Base-by-base conservation (phyloP, 2,888 invertebrate genomes). In the Ceriagrion tenellum region DNA sequence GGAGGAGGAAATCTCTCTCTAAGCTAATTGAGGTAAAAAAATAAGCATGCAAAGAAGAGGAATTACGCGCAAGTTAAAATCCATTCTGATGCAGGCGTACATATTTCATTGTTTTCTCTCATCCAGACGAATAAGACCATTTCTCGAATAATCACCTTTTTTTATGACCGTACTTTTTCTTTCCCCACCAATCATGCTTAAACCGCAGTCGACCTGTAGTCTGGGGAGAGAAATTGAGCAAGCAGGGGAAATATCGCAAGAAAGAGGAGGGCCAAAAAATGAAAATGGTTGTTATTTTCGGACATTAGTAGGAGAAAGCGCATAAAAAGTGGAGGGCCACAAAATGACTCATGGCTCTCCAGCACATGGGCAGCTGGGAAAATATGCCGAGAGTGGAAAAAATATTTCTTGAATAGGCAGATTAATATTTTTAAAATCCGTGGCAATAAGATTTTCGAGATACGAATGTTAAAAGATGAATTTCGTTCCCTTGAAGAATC, bases 71-170 rank as follows among this genome's bases (percentile, higher is more conserved):
- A n/a, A 69, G 69, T 69, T 69, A n/a, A 26, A 69, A 69, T 69
- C 69, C 69, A 69, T 69, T 69, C 26, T 20, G 69, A 69, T 69
- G n/a, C n/a, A n/a, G 16, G 16, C n/a, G n/a, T 69, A 26, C 23
- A 69, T n/a, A 23, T 23, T 69, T 69, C 26, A 4, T 69, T 69
- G 26, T 69, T 69, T 69, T 47, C n/a, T n/a, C n/a, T n/a, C 47
- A 26, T 47, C 69, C 26, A 20, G 69, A 69, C 69, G n/a, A 69
- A 69, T n/a, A n/a, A 69, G n/a, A 0, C 69, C 69, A 12, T 69
- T 69, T 69, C 69, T n/a, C 69, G n/a, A 69, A 69, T 69, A 69
- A n/a, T 69, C 69, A 69, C n/a, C 69, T n/a, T 23, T 69, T 69
- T 47, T 47, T 47, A n/a, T 4, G n/a, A 1, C 69, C 69, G 69